A percentile compares a stretch with the other conserved stretches of the same genome.
These are phyloP conservation scores for Philhelius pedissequus DNA, from an alignment of 2,888 invertebrate species.

Conservation along the genomic window DNA sequence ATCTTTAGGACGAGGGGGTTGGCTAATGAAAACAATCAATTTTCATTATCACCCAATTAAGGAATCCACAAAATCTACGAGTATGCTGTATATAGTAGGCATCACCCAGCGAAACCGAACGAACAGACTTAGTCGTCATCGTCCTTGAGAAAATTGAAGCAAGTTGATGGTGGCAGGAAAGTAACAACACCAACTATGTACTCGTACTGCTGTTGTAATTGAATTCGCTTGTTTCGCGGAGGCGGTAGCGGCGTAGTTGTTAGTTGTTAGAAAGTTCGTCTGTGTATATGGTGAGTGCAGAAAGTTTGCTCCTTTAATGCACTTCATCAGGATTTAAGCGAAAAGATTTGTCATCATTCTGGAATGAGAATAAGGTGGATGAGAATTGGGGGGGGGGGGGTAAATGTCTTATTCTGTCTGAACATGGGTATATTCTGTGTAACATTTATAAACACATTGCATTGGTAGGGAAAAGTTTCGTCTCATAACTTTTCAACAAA, in stretches of 20 bases:
- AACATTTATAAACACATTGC: background rate
- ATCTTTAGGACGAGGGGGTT: background rate
- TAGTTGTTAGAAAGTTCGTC: conserved; percentile 60
- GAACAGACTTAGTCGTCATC: conserved; percentile 18
- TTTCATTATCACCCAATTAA: conserved; percentile 67
- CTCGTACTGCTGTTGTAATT: conserved; percentile 56
- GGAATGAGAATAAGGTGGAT: background rate
- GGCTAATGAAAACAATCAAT: conserved; percentile 50
- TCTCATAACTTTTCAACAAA: conserved; percentile 53
- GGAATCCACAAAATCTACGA: conserved; percentile 57
- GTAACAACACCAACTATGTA: background rate
- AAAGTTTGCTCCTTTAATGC: conserved; percentile 64
- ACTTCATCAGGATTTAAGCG: conserved; percentile 69
- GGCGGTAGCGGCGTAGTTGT: conserved; percentile 48
- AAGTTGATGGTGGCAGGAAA: background rate
- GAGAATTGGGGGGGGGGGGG: background rate
- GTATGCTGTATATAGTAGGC: too few relatives aligned
- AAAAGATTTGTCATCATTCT: conserved; percentile 64
- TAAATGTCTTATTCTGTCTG: background rate
- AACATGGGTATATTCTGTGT: background rate
- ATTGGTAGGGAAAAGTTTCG: conserved; percentile 48
- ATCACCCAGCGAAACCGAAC: background rate
- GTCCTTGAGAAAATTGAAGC: conserved; percentile 38
- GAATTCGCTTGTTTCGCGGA: conserved; percentile 69
- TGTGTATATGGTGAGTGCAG: conserved; percentile 38